Base-by-base conservation (phyloP, 1,140 invertebrate species). In the Belonocnema kinseyi region DNA sequence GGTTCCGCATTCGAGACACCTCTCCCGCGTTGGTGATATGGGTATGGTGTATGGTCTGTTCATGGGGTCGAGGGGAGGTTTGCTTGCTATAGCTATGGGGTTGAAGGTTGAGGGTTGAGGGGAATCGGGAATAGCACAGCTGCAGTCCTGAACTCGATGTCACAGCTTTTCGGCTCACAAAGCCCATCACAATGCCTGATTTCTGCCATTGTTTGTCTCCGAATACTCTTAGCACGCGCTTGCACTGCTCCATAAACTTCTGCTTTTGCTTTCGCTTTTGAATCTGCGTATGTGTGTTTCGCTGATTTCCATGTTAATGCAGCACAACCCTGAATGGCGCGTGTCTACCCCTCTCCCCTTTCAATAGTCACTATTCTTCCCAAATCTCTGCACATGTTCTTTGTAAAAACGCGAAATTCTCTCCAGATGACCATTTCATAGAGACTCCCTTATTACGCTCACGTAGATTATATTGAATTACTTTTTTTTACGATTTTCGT, bases 171-270 rank as follows among this genome's bases (percentile, higher is more conserved):
- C 81, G 85, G 79, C 75, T 87, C 85, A 88, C 88, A 89, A 90
- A 88, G 76, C 80, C 80, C 77, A 80, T 84, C 87, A 89, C 88
- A 90, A 90, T 90, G 89, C 86, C 86, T 87, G 90, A 91, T 90
- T 90, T 90, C 80, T 79, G 78, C 75, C 85, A 90, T 90, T 90
- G 90, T 90, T 89, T 78, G 83, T 77, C 83, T 80, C 77, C 80
- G 78, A 78, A 77, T 82, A 66, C 33, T 66, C 61, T 66, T 83
- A 84, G 86, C 88, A 88, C 86, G 87, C 89, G 87, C 84, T 82
- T 82, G 81, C 81, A 82, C 80, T 80, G 81, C 81, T 83, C 61
- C 61, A 66, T 66, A 66, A 66, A 66, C 61, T 66, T 66, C 40
- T 66, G 61, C 26, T 40, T 66, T 33, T 5, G 26, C 26, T 33